These are phyloP conservation scores for Lasioglossum malachurum DNA, from an alignment of 2,888 invertebrate genomes.

Conservation along the genomic window DNA sequence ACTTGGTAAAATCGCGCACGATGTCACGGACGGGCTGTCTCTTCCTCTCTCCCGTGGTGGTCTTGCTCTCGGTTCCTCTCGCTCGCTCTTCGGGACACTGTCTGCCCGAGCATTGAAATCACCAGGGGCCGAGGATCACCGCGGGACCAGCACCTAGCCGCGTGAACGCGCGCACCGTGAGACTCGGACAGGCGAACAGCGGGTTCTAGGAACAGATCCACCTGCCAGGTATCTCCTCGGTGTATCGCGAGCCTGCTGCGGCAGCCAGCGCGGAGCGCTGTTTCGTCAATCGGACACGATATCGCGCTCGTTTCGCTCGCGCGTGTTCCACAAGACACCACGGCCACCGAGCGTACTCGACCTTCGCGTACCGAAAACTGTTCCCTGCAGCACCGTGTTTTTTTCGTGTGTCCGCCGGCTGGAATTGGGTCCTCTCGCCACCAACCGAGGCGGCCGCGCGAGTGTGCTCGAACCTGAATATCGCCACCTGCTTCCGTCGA, in stretches of 20 bases:
- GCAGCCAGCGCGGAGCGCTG: background rate
- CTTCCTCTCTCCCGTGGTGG: background rate
- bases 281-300: background rate
- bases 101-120: slow-evolving; percentile 67
- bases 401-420: slow-evolving; percentile 54
- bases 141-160: slow-evolving; percentile 22
- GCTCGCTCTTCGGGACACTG: slow-evolving; percentile 25
- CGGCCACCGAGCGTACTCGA: slow-evolving; percentile 11
- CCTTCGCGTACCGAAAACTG: slow-evolving; percentile 19
- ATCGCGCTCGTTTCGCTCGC: slow-evolving; percentile 6
- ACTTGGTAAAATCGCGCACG: slow-evolving; percentile 54
- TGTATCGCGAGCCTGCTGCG: background rate
- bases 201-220: slow-evolving; percentile 40
- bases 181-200: background rate
- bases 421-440: slow-evolving; percentile 66
- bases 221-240: slow-evolving; percentile 38
- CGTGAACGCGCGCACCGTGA: slow-evolving; percentile 32
- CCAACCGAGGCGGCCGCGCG: slow-evolving; percentile 59
- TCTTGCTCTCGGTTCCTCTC: background rate
- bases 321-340: slow-evolving; percentile 7
- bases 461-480: slow-evolving; percentile 64
- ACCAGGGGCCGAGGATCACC: slow-evolving; percentile 51
- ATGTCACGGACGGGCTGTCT: slow-evolving; percentile 26
- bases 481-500: slow-evolving; percentile 74
- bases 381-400: slow-evolving; percentile 53